phyloP scores from a whole-genome alignment of 2,797 vertebrate genomes.

The Zalophus californianus region DNA sequence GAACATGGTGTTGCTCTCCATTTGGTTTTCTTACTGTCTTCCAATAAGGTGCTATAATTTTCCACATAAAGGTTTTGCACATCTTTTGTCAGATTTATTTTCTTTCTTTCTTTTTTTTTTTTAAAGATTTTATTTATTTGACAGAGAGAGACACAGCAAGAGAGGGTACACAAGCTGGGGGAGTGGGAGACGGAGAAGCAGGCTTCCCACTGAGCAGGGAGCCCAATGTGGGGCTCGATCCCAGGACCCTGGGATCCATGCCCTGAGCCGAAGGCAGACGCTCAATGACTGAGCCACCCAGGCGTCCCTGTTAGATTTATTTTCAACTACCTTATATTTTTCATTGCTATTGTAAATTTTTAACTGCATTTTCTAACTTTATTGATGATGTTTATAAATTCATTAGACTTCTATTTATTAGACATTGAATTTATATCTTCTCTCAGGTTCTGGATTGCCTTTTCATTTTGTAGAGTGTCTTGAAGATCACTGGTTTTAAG shows the following conservation, averaged over 20 bases:
- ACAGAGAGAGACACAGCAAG: too few relatives aligned
- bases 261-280: too few relatives aligned
- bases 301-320: not conserved
- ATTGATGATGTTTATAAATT: not conserved
- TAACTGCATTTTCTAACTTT: not conserved
- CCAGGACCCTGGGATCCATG: too few relatives aligned
- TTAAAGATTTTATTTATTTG: too few relatives aligned
- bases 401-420: not conserved
- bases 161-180: too few relatives aligned
- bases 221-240: too few relatives aligned
- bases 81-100: conserved; percentile 18
- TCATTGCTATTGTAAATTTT: not conserved
- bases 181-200: too few relatives aligned
- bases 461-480: not conserved
- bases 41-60: not conserved
- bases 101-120: too few relatives aligned
- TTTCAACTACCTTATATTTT: not conserved
- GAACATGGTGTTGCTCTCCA: not conserved
- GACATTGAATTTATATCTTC: not conserved
- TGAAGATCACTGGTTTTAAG: conserved; percentile 8
- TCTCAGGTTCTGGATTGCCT: not conserved
- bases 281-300: too few relatives aligned
- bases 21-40: not conserved
- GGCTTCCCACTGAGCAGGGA: too few relatives aligned
- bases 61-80: not conserved